Conservation (phyloP, 2,888 invertebrate genomes). For the Caenorhabditis wallacei region DNA sequence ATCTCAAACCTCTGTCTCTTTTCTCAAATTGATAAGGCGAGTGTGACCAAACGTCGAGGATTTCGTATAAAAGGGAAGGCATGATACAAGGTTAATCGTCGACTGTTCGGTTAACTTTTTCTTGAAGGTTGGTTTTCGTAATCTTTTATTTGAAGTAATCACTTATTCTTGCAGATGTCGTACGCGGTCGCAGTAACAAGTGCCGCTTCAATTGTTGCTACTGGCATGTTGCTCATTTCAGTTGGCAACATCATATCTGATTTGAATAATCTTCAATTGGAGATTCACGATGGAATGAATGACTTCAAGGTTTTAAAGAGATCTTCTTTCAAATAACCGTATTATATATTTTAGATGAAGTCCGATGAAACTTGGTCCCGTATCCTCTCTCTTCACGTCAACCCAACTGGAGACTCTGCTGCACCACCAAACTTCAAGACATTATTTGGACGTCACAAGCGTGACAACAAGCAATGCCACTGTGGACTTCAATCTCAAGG, state of each 20-base stretch:
- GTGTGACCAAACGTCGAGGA: conserved; percentile 57
- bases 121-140: conserved; percentile 27
- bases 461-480: conserved; percentile 66
- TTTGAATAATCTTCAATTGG: conserved; percentile 59
- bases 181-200: conserved; percentile 63
- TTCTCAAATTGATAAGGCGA: conserved; percentile 47
- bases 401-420: conserved; percentile 60
- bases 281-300: conserved; percentile 58
- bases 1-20: conserved; percentile 4
- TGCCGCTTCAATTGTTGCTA: conserved; percentile 63
- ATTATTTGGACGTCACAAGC: conserved; percentile 67
- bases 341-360: conserved; percentile 47
- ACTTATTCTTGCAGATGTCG: conserved; percentile 59
- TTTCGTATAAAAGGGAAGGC: conserved; percentile 46
- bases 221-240: conserved; percentile 61
- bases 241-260: conserved; percentile 66
- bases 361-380: conserved; percentile 67
- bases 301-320: conserved; percentile 52
- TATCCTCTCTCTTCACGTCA: conserved; percentile 60
- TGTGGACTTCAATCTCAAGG: conserved; percentile 64
- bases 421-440: conserved; percentile 64
- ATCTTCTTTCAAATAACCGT: background rate
- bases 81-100: conserved; percentile 39
- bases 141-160: background rate
- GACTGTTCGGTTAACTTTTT: conserved; percentile 56